Percentiles rank a stretch among this genome's conserved stretches.
phyloP scores from a whole-genome alignment of 1,140 invertebrate genomes.

The Aphelinus certus region DNA sequence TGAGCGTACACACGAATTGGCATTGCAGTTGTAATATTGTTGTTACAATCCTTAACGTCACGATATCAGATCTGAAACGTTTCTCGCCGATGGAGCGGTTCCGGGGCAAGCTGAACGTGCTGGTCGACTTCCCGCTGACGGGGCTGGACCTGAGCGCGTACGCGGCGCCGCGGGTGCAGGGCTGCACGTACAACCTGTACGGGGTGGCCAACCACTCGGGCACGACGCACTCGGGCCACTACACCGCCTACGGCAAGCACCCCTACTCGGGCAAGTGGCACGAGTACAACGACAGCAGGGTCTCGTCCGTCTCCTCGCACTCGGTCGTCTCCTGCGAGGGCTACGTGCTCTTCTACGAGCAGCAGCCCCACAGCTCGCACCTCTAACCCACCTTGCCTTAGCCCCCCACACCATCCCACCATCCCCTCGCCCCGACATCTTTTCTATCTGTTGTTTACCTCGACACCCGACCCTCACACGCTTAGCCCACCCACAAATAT shows the following conservation, averaged over 20 bases:
- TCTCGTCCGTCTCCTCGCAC: constrained; percentile 65
- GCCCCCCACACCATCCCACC: too few relatives aligned
- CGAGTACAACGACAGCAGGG: constrained; percentile 91
- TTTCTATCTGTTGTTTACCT: too few relatives aligned
- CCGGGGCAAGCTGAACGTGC: constrained; percentile 84
- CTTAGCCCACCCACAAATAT: too few relatives aligned
- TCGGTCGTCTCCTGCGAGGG: constrained; percentile 83
- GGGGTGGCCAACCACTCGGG: constrained; percentile 93
- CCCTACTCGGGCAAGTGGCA: constrained; percentile 89
- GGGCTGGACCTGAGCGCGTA: constrained; percentile 86
- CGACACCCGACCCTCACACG: too few relatives aligned
- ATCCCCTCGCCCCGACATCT: too few relatives aligned
- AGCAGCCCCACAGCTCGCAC: constrained; percentile 69
- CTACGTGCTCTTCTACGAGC: constrained; percentile 93
- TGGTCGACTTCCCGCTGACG: constrained; percentile 87
- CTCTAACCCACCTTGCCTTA: constrained; percentile 56
- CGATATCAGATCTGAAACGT: constrained; percentile 76
- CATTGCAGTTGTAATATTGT: too few relatives aligned
- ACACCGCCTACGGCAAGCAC: constrained; percentile 93
- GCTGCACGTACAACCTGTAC: constrained; percentile 84
- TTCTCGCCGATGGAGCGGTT: constrained; percentile 89
- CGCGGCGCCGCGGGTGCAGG: constrained; percentile 71
- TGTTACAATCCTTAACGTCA: background rate
- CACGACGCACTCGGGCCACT: constrained; percentile 92
- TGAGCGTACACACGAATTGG: too few relatives aligned